Evolutionary conservation across 1,140 invertebrate species (phyloP).

Genomic region (Drosophila suzukii): DNA sequence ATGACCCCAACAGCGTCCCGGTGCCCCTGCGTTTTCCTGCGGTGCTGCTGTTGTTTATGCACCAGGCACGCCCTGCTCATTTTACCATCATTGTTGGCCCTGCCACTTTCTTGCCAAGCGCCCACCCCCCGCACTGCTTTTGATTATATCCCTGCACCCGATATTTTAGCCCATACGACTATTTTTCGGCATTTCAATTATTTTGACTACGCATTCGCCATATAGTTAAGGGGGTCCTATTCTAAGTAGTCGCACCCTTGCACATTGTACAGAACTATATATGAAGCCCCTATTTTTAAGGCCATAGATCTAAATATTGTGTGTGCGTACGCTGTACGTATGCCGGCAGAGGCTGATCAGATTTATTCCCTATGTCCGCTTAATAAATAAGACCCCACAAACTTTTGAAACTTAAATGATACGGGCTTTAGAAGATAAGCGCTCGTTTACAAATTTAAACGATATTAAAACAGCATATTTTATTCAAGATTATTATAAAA

Average conservation of each 20-base stretch:
- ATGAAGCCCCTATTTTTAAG: too few relatives aligned
- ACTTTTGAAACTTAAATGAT: too few relatives aligned
- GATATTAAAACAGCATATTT: too few relatives aligned
- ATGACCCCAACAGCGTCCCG: conserved; percentile 48
- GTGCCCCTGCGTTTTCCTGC: not conserved
- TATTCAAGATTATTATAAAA: too few relatives aligned
- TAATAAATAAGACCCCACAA: too few relatives aligned
- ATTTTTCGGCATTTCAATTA: conserved; percentile 27
- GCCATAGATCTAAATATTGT: too few relatives aligned
- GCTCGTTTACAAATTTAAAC: too few relatives aligned
- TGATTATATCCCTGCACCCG: conserved; percentile 36
- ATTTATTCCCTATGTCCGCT: too few relatives aligned
- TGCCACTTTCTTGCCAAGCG: conserved; percentile 15
- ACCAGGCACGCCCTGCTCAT: conserved; percentile 57
- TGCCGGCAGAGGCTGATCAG: too few relatives aligned
- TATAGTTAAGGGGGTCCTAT: not conserved
- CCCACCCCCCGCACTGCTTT: conserved; percentile 29
- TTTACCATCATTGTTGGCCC: conserved; percentile 59
- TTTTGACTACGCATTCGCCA: conserved; percentile 4
- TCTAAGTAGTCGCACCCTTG: not conserved
- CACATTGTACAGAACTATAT: too few relatives aligned
- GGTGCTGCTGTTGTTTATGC: conserved; percentile 16
- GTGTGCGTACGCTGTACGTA: too few relatives aligned
- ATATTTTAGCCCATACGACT: not conserved
- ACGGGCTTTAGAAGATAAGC: too few relatives aligned